Evolutionary conservation across 2,888 invertebrate genomes (phyloP), one percentile per base, ranked within the genome.

Genomic region (Agonopterix heracliana): DNA sequence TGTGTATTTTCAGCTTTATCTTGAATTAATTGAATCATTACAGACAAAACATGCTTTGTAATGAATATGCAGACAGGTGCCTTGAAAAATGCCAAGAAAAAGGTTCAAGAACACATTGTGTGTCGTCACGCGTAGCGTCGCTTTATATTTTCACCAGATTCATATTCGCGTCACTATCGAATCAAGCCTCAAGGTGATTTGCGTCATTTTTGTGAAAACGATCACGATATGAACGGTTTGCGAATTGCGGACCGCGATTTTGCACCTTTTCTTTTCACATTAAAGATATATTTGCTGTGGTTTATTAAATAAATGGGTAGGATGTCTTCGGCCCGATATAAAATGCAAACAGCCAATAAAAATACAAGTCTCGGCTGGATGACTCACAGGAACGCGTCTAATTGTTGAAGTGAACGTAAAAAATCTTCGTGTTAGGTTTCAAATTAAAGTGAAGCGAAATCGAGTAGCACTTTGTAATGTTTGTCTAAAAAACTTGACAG

Each of bases 381-480:
- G 84, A 81, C 62, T 84, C 84, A 81, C 71, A 71, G 78, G 82
- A 81, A 85, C 83, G 81, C 73, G 71, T 77, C 80, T 84, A 82
- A 84, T 83, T 82, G 70, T 79, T 67, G 71, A 70, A 70, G 72
- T 74, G 76, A 74, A 74, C 68, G 77, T 70, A 71, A 78, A 73
- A 71, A 70, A 75, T 63, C 66, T 67, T 75, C 73, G 75, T 73
- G 75, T 78, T 76, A 72, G 68, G 78, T 82, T 83, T 80, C 78
- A 74, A 76, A 72, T 78, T 77, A 71, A 66, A 72, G 73, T 67
- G 74, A 81, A 79, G 74, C 64, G 59, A 66, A 67, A 68, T 70
- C 66, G 59, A 64, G 60, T 64, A 54, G 57, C 61, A 51, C 26
- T 26, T 26, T 26, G 5, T 26, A 26, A 26, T 26, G 26, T 26